Evolutionary conservation across 2,888 invertebrate species (phyloP).

Genomic region (Netelia melanura): DNA sequence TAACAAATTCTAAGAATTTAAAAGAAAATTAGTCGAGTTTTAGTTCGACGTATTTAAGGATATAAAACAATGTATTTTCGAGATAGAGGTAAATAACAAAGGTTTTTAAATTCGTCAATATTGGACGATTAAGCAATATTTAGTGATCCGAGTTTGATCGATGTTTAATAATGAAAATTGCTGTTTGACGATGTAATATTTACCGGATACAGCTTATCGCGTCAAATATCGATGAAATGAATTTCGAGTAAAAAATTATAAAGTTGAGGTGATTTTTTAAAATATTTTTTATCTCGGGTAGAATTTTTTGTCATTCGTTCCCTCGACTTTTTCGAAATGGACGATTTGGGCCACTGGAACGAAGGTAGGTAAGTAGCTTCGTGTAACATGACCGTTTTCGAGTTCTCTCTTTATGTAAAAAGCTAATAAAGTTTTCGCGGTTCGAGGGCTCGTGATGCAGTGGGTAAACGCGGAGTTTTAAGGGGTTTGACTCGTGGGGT

Average conservation of each 20-base stretch:
- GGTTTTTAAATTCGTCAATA: neutral
- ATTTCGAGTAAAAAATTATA: too few species aligned
- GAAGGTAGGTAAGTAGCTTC: constrained; percentile 10
- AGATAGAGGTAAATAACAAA: too few species aligned
- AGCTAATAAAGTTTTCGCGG: constrained; percentile 71
- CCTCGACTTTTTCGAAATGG: neutral
- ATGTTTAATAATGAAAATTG: neutral
- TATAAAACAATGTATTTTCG: neutral
- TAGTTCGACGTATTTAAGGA: too few species aligned
- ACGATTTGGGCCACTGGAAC: constrained; percentile 4
- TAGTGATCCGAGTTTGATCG: neutral
- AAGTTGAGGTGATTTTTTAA: too few species aligned
- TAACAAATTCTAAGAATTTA: neutral
- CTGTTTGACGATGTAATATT: neutral
- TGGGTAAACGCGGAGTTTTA: constrained; percentile 68
- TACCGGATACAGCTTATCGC: too few species aligned
- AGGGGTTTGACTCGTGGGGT: constrained; percentile 71
- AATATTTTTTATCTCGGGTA: neutral
- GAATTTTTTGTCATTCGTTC: neutral
- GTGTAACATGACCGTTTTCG: neutral
- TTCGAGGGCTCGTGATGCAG: constrained; percentile 76
- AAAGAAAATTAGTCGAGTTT: neutral
- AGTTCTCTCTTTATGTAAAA: constrained; percentile 45
- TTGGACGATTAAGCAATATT: neutral
- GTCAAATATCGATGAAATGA: too few species aligned